Evolutionary conservation across 2,797 vertebrate genomes (phyloP), one percentile per base, ranked within the genome.

Genomic region (Clarias laeviceps): DNA sequence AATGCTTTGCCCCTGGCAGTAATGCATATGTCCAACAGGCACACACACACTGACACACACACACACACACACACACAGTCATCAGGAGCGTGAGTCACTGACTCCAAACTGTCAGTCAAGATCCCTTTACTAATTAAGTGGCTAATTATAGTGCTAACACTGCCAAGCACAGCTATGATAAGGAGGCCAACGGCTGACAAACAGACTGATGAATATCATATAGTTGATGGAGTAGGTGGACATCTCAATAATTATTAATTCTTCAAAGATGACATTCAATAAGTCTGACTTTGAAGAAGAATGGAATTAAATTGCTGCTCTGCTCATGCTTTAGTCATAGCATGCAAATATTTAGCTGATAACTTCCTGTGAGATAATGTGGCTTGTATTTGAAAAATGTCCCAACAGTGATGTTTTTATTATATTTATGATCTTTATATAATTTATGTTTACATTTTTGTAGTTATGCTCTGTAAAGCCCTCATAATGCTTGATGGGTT

Each of bases 81-180:
- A 45, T 89, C 82, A 82, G 87, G 82, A 88, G 86, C 66, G 77
- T 85, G 87, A 91, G 86, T 90, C 89, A 88, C 84, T 92, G 91
- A 89, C 91, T 92, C 90, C 89, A 92, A 92, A 92, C 89, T 92
- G 91, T 92, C 91, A 92, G 84, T 91, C 90, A 91, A 90, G 82
- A 83, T 83, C 82, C 82, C 34, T 87, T 88, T 85, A 87, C 91
- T 92, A 92, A 92, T 92, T 92, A 92, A 89, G 88, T 83, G 84
- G 86, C 89, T 92, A 92, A 92, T 91, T 90, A 91, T 92, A 92
- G 89, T 80, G 88, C 86, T 88, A 89, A 86, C 86, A 83, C 90
- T 86, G 82, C 85, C 82, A 87, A 87, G 86, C 82, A 78, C 65
- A 40, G 79, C 74, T 80, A 85, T 82, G 89, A 89, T 91, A 91